These are phyloP conservation scores for Ormyrus thymus DNA, from an alignment of 2,888 invertebrate genomes.

Conservation along the genomic window DNA sequence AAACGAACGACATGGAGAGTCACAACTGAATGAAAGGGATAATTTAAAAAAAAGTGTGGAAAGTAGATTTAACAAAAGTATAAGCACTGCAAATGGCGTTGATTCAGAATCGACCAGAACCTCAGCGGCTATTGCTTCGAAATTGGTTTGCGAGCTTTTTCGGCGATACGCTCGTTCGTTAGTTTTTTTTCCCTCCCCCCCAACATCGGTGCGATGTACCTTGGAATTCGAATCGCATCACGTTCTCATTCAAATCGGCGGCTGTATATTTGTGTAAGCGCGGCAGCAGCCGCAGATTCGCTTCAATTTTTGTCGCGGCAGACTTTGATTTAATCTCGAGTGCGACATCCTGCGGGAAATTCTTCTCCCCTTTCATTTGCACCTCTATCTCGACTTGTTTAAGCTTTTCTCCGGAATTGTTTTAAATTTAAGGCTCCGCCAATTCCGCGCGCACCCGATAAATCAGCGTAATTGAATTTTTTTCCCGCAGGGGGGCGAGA, in stretches of 20 bases:
- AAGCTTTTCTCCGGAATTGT: background rate
- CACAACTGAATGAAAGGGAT: too few species aligned
- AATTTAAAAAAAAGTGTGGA: too few species aligned
- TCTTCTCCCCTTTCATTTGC: constrained; percentile 24
- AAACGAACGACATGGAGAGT: too few species aligned
- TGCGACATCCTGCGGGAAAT: constrained; percentile 2
- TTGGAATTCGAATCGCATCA: constrained; percentile 31
- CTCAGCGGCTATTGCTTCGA: background rate
- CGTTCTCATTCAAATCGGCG: constrained; percentile 27
- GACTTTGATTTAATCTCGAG: constrained; percentile 45
- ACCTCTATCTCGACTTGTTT: constrained; percentile 18
- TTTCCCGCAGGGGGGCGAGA: background rate
- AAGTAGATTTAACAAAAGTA: too few species aligned
- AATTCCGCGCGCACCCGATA: background rate
- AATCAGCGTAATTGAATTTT: constrained; percentile 13
- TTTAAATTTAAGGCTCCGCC: background rate
- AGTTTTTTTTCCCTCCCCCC: background rate
- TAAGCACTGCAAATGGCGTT: too few species aligned
- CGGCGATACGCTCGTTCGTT: constrained; percentile 1
- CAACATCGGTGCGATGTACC: background rate
- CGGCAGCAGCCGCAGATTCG: background rate
- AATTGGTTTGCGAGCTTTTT: constrained; percentile 18
- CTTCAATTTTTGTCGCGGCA: background rate
- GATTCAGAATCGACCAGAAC: too few species aligned
- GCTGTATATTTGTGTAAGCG: constrained; percentile 16